Base-by-base conservation (phyloP, 2,113 vertebrate genomes). In the Talpa occidentalis region DNA sequence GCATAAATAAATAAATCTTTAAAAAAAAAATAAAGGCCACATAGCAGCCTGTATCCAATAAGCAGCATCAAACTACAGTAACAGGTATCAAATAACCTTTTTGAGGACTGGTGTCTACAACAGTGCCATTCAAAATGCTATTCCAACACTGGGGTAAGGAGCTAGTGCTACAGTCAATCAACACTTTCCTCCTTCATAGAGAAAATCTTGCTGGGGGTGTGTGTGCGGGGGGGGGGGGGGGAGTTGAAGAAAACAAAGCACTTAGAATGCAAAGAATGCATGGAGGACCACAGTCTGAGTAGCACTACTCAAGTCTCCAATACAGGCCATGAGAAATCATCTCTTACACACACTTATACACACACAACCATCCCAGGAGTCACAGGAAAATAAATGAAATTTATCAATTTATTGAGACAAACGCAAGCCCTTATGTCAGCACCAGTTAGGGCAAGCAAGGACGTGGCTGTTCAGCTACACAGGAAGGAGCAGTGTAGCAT, bases 401-500 rank as follows among this genome's bases (percentile, higher is more conserved):
- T 16, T 22, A 88, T 49, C 44, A 6, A 83, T 80, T 32, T 72
- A 82, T 12, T 9, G n/a, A 79, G 64, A 78, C 15, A 77, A 90
- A 90, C 24, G 42, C 88, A 81, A 87, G 54, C 32, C 62, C 67
- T 52, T 56, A 12, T 2, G 19, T 76, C 70, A 77, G 42, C 52
- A 70, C 40, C 10, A 62, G 80, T 76, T 80, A 88, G 67, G 0
- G 4, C 21, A 80, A 93, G 52, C 82, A 84, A 90, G 92, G 96
- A 94, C 91, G 91, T 67, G 73, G 79, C 70, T 70, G 83, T 85
- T 82, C 74, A 79, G 91, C 76, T 94, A 96, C 69, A 69, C 30
- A 73, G 70, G 70, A 87, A 97, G 74, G 40, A 92, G 93, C 0
- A 94, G 94, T 24, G 9, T 19, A 1, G 70, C 97, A 97, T 96